Percentiles rank a stretch among this genome's conserved stretches.
phyloP scores from a whole-genome alignment of 2,888 invertebrate species.

The Margaritifera margaritifera region DNA sequence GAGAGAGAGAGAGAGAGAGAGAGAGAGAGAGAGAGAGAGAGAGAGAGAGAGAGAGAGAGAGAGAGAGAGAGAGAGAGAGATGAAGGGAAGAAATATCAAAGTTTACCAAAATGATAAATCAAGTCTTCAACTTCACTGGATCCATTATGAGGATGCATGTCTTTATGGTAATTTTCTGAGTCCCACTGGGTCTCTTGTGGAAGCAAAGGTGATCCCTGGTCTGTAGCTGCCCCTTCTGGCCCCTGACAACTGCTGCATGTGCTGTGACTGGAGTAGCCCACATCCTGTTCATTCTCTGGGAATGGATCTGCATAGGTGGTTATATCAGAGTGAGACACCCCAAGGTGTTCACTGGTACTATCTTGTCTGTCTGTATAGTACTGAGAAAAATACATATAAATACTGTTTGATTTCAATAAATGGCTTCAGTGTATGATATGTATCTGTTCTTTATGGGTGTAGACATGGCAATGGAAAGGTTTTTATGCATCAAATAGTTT shows the following conservation, averaged over 20 bases:
- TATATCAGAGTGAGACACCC: no score
- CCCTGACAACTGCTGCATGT: slow-evolving; percentile 33
- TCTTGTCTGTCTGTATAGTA: no score
- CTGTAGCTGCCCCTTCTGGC: slow-evolving; percentile 9
- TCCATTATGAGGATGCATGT: slow-evolving; percentile 17
- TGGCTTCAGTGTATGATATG: no score
- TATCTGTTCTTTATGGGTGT: no score
- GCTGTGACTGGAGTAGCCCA: slow-evolving; percentile 38
- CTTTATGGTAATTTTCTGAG: not conserved
- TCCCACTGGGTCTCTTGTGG: not conserved
- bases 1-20: no score
- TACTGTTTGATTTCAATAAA: no score
- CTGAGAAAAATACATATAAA: no score
- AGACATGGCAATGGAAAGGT: no score
- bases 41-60: no score
- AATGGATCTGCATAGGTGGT: not conserved
- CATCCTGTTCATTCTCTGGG: slow-evolving; percentile 24
- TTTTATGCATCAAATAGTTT: no score
- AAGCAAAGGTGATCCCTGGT: slow-evolving; percentile 26
- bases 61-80: not conserved
- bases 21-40: no score
- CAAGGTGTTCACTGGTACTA: no score
- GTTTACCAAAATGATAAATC: slow-evolving; percentile 54
- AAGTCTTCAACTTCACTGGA: slow-evolving; percentile 49
- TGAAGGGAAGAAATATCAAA: not conserved